phyloP scores from a whole-genome alignment of 2,113 vertebrate genomes.

The Diadophis punctatus region DNA sequence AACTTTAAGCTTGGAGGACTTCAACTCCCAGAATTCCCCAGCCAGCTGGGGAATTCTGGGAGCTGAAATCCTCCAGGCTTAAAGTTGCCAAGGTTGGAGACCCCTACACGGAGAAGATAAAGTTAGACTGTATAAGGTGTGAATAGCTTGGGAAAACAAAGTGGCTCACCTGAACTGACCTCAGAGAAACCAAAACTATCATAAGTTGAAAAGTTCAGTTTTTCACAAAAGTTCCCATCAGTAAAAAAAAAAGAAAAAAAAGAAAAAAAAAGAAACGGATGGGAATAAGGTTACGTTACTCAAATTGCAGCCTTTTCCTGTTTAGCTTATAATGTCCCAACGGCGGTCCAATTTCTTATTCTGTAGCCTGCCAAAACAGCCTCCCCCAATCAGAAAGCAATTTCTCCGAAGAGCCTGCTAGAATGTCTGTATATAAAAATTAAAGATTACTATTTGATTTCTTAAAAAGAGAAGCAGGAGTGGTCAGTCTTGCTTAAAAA shows the following conservation, averaged over 20 bases:
- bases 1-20: too few species aligned
- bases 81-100: too few species aligned
- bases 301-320: conserved; percentile 37
- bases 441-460: neutral
- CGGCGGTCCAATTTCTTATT: conserved; percentile 44
- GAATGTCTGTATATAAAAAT: neutral
- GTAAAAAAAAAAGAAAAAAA: neutral
- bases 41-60: too few species aligned
- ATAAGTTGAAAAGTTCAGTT: accelerated
- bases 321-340: conserved; percentile 29
- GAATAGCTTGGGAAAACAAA: neutral
- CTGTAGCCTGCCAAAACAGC: neutral
- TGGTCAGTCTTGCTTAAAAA: neutral
- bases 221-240: neutral
- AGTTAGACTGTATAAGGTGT: neutral
- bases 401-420: neutral
- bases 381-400: conserved; percentile 25
- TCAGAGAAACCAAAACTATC: neutral
- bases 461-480: neutral
- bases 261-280: neutral
- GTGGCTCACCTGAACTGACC: neutral
- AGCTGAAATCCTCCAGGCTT: too few species aligned
- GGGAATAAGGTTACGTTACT: accelerated
- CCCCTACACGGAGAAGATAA: neutral
- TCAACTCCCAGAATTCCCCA: too few species aligned